Percentiles rank a stretch among this genome's conserved stretches.
Conservation (phyloP, 2,888 invertebrate species). For the Eubasilissa splendida region DNA sequence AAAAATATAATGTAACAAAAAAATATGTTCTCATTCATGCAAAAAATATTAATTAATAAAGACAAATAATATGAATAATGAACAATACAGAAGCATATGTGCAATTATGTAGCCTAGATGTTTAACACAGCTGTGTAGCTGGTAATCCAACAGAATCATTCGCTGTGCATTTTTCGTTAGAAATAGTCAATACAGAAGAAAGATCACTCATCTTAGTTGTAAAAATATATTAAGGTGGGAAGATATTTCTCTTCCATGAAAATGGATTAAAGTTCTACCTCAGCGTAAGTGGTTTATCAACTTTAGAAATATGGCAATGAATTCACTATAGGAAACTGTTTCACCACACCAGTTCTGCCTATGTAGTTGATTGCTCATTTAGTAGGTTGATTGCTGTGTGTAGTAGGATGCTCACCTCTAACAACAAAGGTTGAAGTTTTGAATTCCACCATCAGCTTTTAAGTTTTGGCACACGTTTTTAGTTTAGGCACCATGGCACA, state of each 20-base stretch:
- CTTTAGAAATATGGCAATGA: slow-evolving; percentile 74
- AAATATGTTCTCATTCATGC: slow-evolving; percentile 23
- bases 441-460: too few species aligned
- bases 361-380: too few species aligned
- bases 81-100: slow-evolving; percentile 59
- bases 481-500: too few species aligned
- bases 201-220: slow-evolving; percentile 78
- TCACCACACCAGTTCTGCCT: slow-evolving; percentile 66
- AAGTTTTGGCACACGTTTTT: too few species aligned
- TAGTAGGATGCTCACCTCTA: too few species aligned
- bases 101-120: slow-evolving; percentile 74
- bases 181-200: slow-evolving; percentile 79
- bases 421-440: too few species aligned
- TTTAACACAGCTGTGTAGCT: slow-evolving; percentile 75
- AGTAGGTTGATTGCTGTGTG: too few species aligned
- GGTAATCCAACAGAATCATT: slow-evolving; percentile 76
- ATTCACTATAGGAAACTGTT: slow-evolving; percentile 73
- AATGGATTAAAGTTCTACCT: slow-evolving; percentile 72
- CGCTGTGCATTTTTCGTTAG: slow-evolving; percentile 80
- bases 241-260: slow-evolving; percentile 72
- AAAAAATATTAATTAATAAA: slow-evolving; percentile 34
- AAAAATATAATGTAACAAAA: background rate
- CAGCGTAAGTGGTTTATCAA: slow-evolving; percentile 81
- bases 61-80: slow-evolving; percentile 31
- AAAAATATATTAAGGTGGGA: slow-evolving; percentile 71